phyloP scores from a whole-genome alignment of 1,140 invertebrate species.

The Delia radicum region DNA sequence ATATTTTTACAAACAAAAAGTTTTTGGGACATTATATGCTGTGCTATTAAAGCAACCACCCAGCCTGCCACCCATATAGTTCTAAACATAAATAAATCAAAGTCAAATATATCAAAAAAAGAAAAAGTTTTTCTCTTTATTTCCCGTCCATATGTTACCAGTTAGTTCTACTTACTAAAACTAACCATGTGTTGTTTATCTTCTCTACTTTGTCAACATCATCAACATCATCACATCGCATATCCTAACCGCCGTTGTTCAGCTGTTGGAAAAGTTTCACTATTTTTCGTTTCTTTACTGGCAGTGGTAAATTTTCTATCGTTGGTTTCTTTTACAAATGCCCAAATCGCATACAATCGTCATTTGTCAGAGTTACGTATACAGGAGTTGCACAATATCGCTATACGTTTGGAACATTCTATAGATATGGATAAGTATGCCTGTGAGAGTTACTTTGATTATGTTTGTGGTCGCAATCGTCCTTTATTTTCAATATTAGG shows the following conservation, averaged over 20 bases:
- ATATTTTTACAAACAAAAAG: neutral
- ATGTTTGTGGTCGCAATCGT: slow-evolving; percentile 47
- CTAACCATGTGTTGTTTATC: slow-evolving; percentile 21
- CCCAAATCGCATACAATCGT: slow-evolving; percentile 36
- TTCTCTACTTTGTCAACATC: slow-evolving; percentile 22
- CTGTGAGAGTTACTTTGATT: slow-evolving; percentile 49
- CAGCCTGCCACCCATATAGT: too few species aligned
- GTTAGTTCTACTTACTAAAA: neutral
- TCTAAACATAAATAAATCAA: slow-evolving; percentile 9
- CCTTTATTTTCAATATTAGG: slow-evolving; percentile 48
- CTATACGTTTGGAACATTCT: slow-evolving; percentile 38
- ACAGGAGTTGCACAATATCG: slow-evolving; percentile 38
- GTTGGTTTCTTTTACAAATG: neutral
- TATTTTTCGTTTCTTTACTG: neutral
- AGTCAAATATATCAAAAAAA: slow-evolving; percentile 10
- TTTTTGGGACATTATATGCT: neutral
- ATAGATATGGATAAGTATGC: slow-evolving; percentile 43
- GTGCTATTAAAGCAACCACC: neutral
- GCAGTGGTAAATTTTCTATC: neutral
- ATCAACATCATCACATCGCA: neutral
- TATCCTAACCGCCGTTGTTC: slow-evolving; percentile 11
- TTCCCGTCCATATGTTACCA: neutral
- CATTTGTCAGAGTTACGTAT: slow-evolving; percentile 44
- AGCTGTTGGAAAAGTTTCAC: slow-evolving; percentile 5
- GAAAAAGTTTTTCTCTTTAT: neutral